Evolutionary conservation across 2,113 vertebrate genomes (phyloP).

Genomic region (Gambusia affinis): DNA sequence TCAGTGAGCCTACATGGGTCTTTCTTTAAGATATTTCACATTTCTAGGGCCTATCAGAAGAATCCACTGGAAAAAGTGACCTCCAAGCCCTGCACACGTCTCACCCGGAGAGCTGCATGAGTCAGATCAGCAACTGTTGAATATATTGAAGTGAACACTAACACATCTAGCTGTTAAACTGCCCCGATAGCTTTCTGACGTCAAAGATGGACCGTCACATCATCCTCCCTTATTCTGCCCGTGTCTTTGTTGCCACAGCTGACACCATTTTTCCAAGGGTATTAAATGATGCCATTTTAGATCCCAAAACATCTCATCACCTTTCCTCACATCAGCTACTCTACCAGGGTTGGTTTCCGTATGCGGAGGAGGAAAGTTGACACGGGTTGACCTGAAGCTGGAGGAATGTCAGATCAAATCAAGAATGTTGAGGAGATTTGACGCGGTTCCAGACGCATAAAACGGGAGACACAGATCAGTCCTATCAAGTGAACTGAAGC

Average conservation of each 20-base stretch:
- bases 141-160: slow-evolving; percentile 14
- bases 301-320: slow-evolving; percentile 28
- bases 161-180: slow-evolving; percentile 17
- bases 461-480: background rate
- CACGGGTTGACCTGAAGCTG: slow-evolving; percentile 22
- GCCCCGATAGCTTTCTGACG: slow-evolving; percentile 10
- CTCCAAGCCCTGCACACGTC: background rate
- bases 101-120: slow-evolving; percentile 9
- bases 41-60: slow-evolving; percentile 25
- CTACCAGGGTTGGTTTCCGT: slow-evolving; percentile 14
- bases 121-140: slow-evolving; percentile 19
- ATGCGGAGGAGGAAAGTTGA: slow-evolving; percentile 23
- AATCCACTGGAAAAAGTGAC: background rate
- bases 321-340: slow-evolving; percentile 4
- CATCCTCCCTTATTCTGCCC: slow-evolving; percentile 1
- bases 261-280: slow-evolving; percentile 20
- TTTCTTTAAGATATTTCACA: slow-evolving; percentile 12
- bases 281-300: slow-evolving; percentile 16
- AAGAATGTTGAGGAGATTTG: slow-evolving; percentile 4
- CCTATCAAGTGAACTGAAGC: slow-evolving; percentile 10
- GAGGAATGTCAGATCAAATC: slow-evolving; percentile 28
- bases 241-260: slow-evolving; percentile 6
- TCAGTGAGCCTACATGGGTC: background rate
- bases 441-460: slow-evolving; percentile 18
- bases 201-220: background rate